Base-by-base conservation (phyloP, 2,797 vertebrate genomes). In the Babyrousa celebensis region DNA sequence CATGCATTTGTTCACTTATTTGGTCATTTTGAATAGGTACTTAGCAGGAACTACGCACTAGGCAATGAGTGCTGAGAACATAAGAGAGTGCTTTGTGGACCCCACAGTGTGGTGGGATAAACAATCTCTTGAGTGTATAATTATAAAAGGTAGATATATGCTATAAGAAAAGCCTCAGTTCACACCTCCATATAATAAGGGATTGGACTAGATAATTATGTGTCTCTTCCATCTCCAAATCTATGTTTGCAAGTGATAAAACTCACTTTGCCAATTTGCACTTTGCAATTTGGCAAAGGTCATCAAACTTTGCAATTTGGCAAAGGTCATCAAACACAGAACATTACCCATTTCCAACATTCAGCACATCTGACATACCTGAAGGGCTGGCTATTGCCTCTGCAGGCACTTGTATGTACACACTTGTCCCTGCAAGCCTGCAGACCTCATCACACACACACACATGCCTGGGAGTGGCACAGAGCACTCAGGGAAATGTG, bases 221-320 rank as follows among this genome's bases (percentile, higher is more conserved):
- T 62, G 48, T 72, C 27, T 78, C 92, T 85, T 78, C 52, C 29
- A 40, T 95, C 27, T 96, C 43, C 29, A 77, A 86, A 91, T 85
- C 43, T 56, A 5, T 65, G 36, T 18, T 48, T 95, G 70, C 91
- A 70, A 79, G 16, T 54, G 56, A 62, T 82, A 80, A 79, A 95
- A 71, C 10, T 79, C 80, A 80, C 52, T 65, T 77, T 83, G 70
- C n/a, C 92, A 62, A 36, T 62, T 67, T 75, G 48, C 58, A 32
- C 63, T 74, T 86, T 89, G 27, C 17, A 94, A 7, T 93, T 86
- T 94, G 84, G 63, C 87, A 93, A 85, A 94, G 43, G 40, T 82
- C 78, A 79, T 77, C 27, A 92, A 84, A 89, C 58, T 74, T 86
- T 89, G 23, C 17, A 94, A 9, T 93, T 84, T 94, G 84, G 63